Base-by-base conservation (phyloP, 2,113 vertebrate genomes). In the Oncorhynchus tshawytscha region DNA sequence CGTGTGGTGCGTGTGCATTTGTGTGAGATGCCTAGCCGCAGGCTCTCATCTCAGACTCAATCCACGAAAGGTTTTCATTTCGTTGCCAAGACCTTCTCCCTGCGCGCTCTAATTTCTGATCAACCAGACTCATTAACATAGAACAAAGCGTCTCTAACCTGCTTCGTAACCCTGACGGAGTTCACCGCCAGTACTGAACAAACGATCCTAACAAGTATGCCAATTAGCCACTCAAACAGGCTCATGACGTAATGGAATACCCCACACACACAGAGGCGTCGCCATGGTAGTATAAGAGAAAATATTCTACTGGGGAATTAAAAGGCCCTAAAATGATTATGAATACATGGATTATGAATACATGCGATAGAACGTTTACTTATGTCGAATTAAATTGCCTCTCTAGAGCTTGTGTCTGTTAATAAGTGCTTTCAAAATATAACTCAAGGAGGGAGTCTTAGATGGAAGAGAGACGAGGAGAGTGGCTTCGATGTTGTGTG, bases 181-280 rank as follows among this genome's bases (percentile, higher is more conserved):
- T 12, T 45, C 39, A 45, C 82, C 87, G 82, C 86, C 39, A 45
- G 39, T 85, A 89, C 86, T 81, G 80, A 87, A 88, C 86, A 88
- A 91, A 91, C 74, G 27, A 84, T 18, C 51, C 51, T 18, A 54
- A 54, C 15, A 3, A 54, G 86, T 70, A 27, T 75, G 83, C 80
- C 91, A 90, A 91, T 90, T 85, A 91, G 88, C 82, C 78, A 79
- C 77, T 74, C 80, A 87, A 90, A 90, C 79, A 89, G 88, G 88
- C 88, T 92, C 89, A 90, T 86, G 84, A 85, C 87, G 88, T 88
- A 90, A 91, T 91, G 82, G 57, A 88, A 88, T 77, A 88, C 39
- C 39, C 39, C 39, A 45, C 9, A 45, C 39, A 39, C 39, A 45
- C 0, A 45, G 75, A 18, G 29, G 70, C 6, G 9, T 20, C 29